These are phyloP conservation scores for Smithornis capensis DNA, from an alignment of 2,113 vertebrate species.

Conservation along the genomic window DNA sequence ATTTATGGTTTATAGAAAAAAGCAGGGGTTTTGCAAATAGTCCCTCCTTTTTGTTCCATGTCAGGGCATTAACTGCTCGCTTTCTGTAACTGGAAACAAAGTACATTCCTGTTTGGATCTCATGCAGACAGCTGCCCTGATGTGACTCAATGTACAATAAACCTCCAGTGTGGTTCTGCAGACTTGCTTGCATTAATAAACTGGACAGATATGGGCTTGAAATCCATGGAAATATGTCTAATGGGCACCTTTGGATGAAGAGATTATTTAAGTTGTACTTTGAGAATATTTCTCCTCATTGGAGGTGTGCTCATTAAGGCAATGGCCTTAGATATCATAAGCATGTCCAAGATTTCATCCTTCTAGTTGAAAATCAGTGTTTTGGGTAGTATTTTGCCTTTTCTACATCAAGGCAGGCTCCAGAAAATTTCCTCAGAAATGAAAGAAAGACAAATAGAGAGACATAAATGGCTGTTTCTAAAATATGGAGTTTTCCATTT, in stretches of 20 bases:
- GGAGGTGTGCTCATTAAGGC: background rate
- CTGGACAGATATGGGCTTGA: background rate
- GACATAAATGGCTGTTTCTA: background rate
- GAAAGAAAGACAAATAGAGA: background rate
- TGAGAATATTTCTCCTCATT: background rate
- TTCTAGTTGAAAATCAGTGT: background rate
- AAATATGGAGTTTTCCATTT: background rate
- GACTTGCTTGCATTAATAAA: background rate
- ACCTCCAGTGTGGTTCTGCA: background rate
- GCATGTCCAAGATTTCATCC: background rate
- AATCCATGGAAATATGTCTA: background rate
- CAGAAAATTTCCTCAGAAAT: background rate
- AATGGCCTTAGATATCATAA: background rate
- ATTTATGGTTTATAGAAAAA: slow-evolving; percentile 26
- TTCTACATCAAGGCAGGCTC: background rate
- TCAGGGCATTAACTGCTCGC: slow-evolving; percentile 40
- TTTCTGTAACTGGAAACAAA: slow-evolving; percentile 59
- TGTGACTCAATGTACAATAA: background rate
- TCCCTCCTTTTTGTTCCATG: slow-evolving; percentile 19
- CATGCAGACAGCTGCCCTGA: slow-evolving; percentile 38
- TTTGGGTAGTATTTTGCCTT: background rate
- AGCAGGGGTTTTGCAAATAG: slow-evolving; percentile 26
- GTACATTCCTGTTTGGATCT: background rate
- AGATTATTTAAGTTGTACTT: background rate
- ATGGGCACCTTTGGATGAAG: background rate